Conservation (phyloP, 2,888 invertebrate species). For the Mechanitis mazaeus region DNA sequence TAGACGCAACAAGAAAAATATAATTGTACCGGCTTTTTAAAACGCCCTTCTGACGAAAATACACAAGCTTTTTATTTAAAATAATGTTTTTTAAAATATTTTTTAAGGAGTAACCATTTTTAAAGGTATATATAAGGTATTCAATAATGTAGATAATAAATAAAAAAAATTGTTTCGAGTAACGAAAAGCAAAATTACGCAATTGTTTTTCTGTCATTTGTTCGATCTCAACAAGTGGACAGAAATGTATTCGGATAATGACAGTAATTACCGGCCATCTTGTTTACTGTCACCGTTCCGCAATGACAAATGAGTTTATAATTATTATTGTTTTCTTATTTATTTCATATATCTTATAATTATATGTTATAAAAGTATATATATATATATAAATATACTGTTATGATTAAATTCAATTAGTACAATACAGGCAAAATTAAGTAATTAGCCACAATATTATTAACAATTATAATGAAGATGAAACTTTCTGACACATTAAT, state of each 20-base stretch:
- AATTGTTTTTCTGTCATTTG: neutral
- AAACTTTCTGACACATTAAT: constrained; percentile 3
- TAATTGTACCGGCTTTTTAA: constrained; percentile 28
- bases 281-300: constrained; percentile 37
- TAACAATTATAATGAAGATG: constrained; percentile 1
- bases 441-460: neutral
- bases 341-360: constrained; percentile 23
- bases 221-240: neutral
- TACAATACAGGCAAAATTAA: too few species aligned
- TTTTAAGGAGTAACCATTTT: too few species aligned
- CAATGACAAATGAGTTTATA: constrained; percentile 49
- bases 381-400: too few species aligned
- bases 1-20: constrained; percentile 27
- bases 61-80: neutral
- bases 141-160: too few species aligned
- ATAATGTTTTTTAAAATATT: too few species aligned
- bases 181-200: too few species aligned
- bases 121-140: too few species aligned
- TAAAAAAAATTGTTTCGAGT: too few species aligned
- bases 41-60: constrained; percentile 5
- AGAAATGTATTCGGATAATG: constrained; percentile 13
- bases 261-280: constrained; percentile 25
- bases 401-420: too few species aligned
- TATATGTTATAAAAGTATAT: neutral
- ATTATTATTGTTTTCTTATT: constrained; percentile 44